phyloP scores from a whole-genome alignment of 2,888 invertebrate genomes.

The Drosophila neotestacea region DNA sequence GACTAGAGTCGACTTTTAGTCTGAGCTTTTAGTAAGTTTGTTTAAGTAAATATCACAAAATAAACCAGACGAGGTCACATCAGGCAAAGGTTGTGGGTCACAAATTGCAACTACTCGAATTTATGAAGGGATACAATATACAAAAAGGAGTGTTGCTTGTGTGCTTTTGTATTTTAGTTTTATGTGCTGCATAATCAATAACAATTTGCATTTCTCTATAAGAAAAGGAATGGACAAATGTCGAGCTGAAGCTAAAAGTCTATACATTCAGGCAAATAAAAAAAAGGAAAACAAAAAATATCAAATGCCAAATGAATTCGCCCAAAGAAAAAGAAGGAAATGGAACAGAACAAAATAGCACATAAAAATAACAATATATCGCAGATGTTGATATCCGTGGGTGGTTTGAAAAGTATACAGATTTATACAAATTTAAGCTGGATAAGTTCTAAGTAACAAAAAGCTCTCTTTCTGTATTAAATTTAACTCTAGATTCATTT shows the following conservation, averaged over 20 bases:
- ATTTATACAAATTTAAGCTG: neutral
- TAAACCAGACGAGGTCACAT: neutral
- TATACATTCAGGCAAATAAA: slow-evolving; percentile 16
- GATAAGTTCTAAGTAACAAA: neutral
- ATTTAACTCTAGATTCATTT: neutral
- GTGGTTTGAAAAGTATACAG: slow-evolving; percentile 33
- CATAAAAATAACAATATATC: slow-evolving; percentile 58
- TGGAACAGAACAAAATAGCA: slow-evolving; percentile 52
- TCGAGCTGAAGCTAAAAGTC: slow-evolving; percentile 25
- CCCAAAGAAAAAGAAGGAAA: slow-evolving; percentile 42
- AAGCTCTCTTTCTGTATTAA: neutral
- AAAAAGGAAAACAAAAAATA: slow-evolving; percentile 39
- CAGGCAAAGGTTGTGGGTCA: slow-evolving; percentile 37
- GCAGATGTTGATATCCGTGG: slow-evolving; percentile 47
- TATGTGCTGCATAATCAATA: slow-evolving; percentile 75
- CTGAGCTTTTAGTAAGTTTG: slow-evolving; percentile 29
- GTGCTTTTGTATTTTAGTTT: slow-evolving; percentile 38
- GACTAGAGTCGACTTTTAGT: neutral
- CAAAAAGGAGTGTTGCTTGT: slow-evolving; percentile 3
- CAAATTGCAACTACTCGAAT: slow-evolving; percentile 47
- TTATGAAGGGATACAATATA: slow-evolving; percentile 36
- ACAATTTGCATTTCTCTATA: slow-evolving; percentile 74
- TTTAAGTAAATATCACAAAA: slow-evolving; percentile 26
- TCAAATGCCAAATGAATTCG: slow-evolving; percentile 61
- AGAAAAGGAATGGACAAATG: slow-evolving; percentile 14